Base-by-base conservation (phyloP, 2,888 invertebrate species). In the Helleia helle region DNA sequence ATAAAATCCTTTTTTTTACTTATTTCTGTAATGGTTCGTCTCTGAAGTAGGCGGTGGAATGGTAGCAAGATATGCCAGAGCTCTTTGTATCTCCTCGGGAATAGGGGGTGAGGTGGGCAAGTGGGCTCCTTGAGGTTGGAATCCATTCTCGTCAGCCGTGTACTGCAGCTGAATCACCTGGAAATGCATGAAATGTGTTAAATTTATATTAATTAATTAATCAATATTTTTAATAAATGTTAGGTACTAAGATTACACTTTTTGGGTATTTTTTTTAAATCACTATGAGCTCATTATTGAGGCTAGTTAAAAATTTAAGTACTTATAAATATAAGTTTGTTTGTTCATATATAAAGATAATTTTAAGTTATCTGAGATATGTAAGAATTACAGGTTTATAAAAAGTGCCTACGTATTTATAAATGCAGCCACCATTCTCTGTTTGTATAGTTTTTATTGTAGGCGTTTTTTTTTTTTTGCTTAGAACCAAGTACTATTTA, bases 71-170 rank as follows among this genome's bases (percentile, higher is more conserved):
- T 87, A 90, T 9, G 88, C 89, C 27, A 91, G 60, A 27, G 91
- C 88, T 46, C 85, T 86, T 56, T 89, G 88, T 43, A 92, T 92
- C 39, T 89, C 90, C 49, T 79, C 86, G 29, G 92, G 92, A 27
- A 91, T 87, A 46, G 91, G 91, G 8, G 91, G 92, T 2, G 91
- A 74, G 1, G 88, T 88, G 2, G 89, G 89, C 1, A 89, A 59
- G 59, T 89, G 89, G n/a, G 86, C 77, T 0, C 88, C 88, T 57
- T 84, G 87, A 0, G 90, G 89, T 62, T 90, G 89, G 74, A 90
- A 91, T n/a, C 91, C 91, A 52, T 91, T 90, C 59, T 91, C 91
- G 57, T 91, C 91, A 4, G 92, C 91, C 42, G 88, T 63, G 59
- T 91, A 92, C 34, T 87, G 86, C 29, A 91, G 62, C 46, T 88